Base-by-base conservation (phyloP, 2,113 vertebrate species). In the Cathartes aura region DNA sequence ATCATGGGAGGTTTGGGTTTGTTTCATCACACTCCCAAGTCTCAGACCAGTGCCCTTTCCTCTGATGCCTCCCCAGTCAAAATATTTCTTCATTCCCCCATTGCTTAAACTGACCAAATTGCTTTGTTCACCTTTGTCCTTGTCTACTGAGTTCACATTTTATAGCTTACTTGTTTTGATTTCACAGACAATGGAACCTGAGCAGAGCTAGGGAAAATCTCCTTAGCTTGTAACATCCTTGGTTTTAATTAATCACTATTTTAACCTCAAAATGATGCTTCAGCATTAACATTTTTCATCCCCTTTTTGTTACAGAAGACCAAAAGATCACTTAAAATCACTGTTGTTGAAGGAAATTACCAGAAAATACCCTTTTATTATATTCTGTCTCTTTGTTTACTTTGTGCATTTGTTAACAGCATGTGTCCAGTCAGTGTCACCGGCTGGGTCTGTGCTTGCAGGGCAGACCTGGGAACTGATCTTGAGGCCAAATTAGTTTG, bases 41-140 rank as follows among this genome's bases (percentile, higher is more conserved):
- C 68, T 75, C 60, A 72, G 68, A 84, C 43, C 52, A 89, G 15
- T 86, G 62, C 67, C 90, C 59, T 94, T 91, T 93, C 59, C 59
- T 67, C 94, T 40, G 16, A 24, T 81, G 88, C 79, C 67, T 81
- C 38, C 26, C 9, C 63, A 58, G 45, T 48, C 48, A 86, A 97
- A 93, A 85, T 78, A 93, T 90, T 93, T 86, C 87, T 93, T 92
- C 10, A 94, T 90, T 78, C 93, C 38, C 38, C 81, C 52, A 42
- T 74, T 85, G 59, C 92, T 92, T 73, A 89, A 90, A 88, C 50
- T 45, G 71, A 90, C 74, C 74, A 88, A 60, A 93, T 66, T 66
- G 42, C 80, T 95, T 93, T 86, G 55, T 76, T 94, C 2, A 7
- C 47, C 58, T 94, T 91, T 93, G 90, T 58, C 70, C 59, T 82